Evolutionary conservation across 2,113 vertebrate genomes (phyloP), one percentile per base, ranked within the genome.

Genomic region (Trematomus loennbergii): DNA sequence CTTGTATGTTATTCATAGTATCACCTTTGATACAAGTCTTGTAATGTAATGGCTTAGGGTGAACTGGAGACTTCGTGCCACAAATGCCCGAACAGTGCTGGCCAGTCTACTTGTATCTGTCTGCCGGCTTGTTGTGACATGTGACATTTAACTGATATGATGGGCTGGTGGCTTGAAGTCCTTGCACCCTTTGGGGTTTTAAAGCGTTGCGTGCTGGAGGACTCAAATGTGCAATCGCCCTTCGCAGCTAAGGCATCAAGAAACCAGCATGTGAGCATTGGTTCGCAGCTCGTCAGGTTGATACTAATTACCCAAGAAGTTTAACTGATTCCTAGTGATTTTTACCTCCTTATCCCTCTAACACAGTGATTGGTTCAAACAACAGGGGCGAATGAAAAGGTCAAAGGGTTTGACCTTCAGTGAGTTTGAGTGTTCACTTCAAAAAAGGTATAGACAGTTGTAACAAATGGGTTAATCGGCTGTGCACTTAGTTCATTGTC

Each of bases 131-230:
- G 62, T 82, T 72, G 68, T 77, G 81, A 88, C 78, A 82, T 40
- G 36, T 87, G 84, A 84, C 80, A 81, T 90, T 89, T 72, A 82
- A 82, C 80, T 78, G 76, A 69, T 68, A 77, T 58, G 79, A 90
- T 79, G 67, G 68, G 1, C 52, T 70, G 75, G 64, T 62, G 73
- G 48, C 20, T 15, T 58, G 33, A 77, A 64, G n/a, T 73, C 52
- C 48, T 33, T 5, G 55, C 13, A 33, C 74, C 75, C 54, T 70
- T 71, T 7, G 16, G 66, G 68, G 53, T 58, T 72, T 18, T 71
- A 29, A 1, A 53, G 50, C 48, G 12, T 68, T 12, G 58, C 22
- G 52, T 52, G 75, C 63, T 25, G 2, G 16, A 58, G 52, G 59
- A 58, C 17, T 65, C 33, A 66, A 75, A 77, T 62, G 63, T 48